phyloP scores from a whole-genome alignment of 2,113 vertebrate genomes.

The Gasterosteus aculeatus region DNA sequence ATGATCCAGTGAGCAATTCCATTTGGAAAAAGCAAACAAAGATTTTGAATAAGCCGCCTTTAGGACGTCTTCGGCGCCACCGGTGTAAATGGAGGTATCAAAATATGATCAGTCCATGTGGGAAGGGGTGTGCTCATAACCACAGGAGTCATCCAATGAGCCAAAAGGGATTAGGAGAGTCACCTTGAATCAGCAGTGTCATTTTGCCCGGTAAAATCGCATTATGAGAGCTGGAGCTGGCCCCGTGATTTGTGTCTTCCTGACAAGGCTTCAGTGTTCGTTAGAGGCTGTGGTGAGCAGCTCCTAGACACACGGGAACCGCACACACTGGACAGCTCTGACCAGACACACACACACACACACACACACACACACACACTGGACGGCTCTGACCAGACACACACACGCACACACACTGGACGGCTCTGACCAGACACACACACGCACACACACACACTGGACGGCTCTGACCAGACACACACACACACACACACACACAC shows the following conservation, averaged over 20 bases:
- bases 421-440: too few relatives aligned
- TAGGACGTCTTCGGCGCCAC: slow-evolving; percentile 8
- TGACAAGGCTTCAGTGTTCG: slow-evolving; percentile 79
- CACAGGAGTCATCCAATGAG: slow-evolving; percentile 60
- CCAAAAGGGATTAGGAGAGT: slow-evolving; percentile 68
- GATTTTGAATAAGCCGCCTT: background rate
- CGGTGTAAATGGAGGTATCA: slow-evolving; percentile 41
- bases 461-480: too few relatives aligned
- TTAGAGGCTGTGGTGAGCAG: slow-evolving; percentile 67
- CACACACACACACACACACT: slow-evolving; percentile 27
- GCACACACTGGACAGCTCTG: slow-evolving; percentile 44
- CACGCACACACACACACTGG: too few relatives aligned
- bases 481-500: too few relatives aligned
- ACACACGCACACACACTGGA: too few relatives aligned
- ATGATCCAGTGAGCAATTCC: background rate
- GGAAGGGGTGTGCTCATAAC: slow-evolving; percentile 44
- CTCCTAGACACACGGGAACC: slow-evolving; percentile 60
- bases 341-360: slow-evolving; percentile 31
- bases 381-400: too few relatives aligned
- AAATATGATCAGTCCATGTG: slow-evolving; percentile 31
- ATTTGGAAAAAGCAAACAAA: slow-evolving; percentile 12
- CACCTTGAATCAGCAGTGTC: slow-evolving; percentile 76
- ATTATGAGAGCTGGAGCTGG: slow-evolving; percentile 72
- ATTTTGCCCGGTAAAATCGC: slow-evolving; percentile 74
- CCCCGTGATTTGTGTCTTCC: slow-evolving; percentile 76